Conservation (phyloP, 2,888 invertebrate genomes). For the Theretra japonica region DNA sequence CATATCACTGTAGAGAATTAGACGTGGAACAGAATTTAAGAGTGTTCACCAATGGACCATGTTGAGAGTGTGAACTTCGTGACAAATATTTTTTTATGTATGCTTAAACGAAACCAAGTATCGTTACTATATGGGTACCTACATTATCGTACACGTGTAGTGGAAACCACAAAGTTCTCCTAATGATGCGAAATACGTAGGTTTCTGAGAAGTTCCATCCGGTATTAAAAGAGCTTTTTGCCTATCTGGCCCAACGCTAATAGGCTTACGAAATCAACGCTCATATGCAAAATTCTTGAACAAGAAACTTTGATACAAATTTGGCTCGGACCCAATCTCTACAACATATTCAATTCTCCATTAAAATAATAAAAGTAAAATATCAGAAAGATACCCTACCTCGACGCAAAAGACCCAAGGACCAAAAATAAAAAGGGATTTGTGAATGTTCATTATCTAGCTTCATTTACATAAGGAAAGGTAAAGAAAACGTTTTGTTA, state of each 20-base stretch:
- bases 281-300: not conserved
- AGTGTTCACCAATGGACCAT: too few species aligned
- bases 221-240: not conserved
- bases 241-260: not conserved
- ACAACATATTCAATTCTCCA: not conserved
- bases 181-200: too few species aligned
- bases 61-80: too few species aligned
- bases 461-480: constrained; percentile 25
- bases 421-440: constrained; percentile 22
- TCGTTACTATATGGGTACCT: too few species aligned
- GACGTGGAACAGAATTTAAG: too few species aligned
- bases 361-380: not conserved
- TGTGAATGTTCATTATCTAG: constrained; percentile 18
- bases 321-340: not conserved
- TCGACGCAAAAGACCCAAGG: not conserved
- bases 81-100: too few species aligned
- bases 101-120: too few species aligned
- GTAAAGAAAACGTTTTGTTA: constrained; percentile 22
- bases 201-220: too few species aligned
- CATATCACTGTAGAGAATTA: too few species aligned
- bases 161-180: not conserved
- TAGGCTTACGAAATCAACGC: not conserved
- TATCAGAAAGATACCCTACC: not conserved
- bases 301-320: not conserved
- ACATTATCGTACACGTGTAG: too few species aligned